These are phyloP conservation scores for Cydia pomonella DNA, from an alignment of 1,140 invertebrate genomes.

Conservation along the genomic window DNA sequence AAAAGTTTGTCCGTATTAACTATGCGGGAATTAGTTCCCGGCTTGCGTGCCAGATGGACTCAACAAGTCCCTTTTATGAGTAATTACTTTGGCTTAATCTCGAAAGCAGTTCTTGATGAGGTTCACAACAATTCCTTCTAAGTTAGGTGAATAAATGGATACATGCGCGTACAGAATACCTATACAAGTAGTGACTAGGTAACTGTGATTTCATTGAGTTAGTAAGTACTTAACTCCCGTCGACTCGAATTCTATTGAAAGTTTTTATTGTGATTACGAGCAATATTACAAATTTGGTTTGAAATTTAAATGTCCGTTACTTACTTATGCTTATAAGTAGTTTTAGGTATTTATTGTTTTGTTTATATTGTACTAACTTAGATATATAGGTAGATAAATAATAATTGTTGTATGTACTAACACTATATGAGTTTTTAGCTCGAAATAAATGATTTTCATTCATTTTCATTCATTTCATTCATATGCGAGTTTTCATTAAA, in stretches of 20 bases:
- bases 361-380: no score
- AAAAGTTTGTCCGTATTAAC: conserved; percentile 76
- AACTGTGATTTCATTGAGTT: neutral
- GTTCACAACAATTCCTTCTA: conserved; percentile 12
- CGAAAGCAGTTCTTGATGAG: conserved; percentile 19
- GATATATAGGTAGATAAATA: no score
- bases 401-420: no score
- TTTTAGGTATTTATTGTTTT: no score
- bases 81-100: conserved; percentile 33
- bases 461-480: no score
- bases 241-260: neutral
- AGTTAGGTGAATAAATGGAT: conserved; percentile 17
- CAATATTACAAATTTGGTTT: neutral
- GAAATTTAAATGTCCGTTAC: neutral
- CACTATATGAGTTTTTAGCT: no score
- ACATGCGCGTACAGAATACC: neutral
- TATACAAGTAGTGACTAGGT: neutral
- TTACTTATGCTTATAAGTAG: no score
- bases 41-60: conserved; percentile 70
- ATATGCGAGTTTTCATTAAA: no score
- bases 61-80: conserved; percentile 51
- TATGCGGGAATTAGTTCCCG: conserved; percentile 67
- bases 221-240: neutral
- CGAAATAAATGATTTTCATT: no score
- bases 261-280: conserved; percentile 1